Conservation (phyloP, 2,888 invertebrate species). For the Papilio elwesi region DNA sequence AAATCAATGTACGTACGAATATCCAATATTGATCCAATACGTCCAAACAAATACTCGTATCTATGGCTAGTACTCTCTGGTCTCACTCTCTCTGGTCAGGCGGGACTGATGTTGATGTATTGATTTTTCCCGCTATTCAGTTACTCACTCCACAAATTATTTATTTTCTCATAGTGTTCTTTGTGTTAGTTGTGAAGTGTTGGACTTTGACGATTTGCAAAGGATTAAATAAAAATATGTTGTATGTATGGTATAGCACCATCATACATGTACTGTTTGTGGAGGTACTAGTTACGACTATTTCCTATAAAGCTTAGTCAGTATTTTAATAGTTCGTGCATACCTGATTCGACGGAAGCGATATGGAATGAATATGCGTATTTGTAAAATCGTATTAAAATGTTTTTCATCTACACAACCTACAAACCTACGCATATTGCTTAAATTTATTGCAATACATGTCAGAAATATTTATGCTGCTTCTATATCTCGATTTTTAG, state of each 20-base stretch:
- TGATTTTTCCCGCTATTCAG: conserved; percentile 1
- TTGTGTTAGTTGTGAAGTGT: background rate
- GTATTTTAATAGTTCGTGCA: background rate
- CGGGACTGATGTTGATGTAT: conserved; percentile 15
- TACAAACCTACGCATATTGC: too few relatives aligned
- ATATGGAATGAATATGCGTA: background rate
- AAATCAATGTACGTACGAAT: too few relatives aligned
- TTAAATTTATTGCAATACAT: too few relatives aligned
- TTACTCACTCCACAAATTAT: background rate
- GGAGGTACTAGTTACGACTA: conserved; percentile 23
- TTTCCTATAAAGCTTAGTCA: background rate
- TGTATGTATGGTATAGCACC: background rate
- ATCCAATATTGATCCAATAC: too few relatives aligned
- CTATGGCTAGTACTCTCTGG: too few relatives aligned
- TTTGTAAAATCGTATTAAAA: background rate
- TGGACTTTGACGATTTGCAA: background rate
- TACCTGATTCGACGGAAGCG: background rate
- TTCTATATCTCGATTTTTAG: too few relatives aligned
- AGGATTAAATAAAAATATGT: conserved; percentile 16
- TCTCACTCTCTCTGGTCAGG: background rate
- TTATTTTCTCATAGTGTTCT: conserved; percentile 11
- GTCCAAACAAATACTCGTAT: too few relatives aligned
- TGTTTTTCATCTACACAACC: too few relatives aligned
- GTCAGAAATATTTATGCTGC: too few relatives aligned
- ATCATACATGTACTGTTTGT: conserved; percentile 16